Percentiles rank a stretch among this genome's conserved stretches.
phyloP scores from a whole-genome alignment of 2,888 invertebrate species.

The Catocala sponsa region DNA sequence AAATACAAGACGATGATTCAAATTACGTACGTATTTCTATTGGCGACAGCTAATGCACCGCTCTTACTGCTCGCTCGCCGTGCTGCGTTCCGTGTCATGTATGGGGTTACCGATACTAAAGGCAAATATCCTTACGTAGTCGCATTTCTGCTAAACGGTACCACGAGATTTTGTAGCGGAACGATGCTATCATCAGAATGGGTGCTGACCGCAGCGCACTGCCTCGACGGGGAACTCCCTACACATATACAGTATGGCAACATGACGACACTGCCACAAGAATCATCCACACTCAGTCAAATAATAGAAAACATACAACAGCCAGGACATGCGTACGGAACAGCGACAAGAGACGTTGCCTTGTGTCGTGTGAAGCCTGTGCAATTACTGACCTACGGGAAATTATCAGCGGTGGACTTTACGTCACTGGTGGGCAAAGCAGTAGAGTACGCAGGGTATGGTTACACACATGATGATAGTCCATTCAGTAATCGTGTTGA shows the following conservation, averaged over 20 bases:
- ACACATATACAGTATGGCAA: slow-evolving; percentile 1
- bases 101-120: no score
- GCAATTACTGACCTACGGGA: not conserved
- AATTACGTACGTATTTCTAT: no score
- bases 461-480: not conserved
- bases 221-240: not conserved
- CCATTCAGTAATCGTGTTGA: not conserved
- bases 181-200: not conserved
- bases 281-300: not conserved
- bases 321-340: not conserved
- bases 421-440: not conserved
- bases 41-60: no score
- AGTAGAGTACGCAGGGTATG: not conserved
- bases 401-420: not conserved
- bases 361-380: not conserved
- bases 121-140: not conserved
- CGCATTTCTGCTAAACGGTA: not conserved
- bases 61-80: no score
- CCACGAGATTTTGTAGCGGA: not conserved
- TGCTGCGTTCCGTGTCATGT: no score
- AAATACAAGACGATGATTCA: no score
- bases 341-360: not conserved
- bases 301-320: not conserved
- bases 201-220: slow-evolving; percentile 6
- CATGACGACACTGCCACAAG: not conserved